Evolutionary conservation across 2,113 vertebrate species (phyloP), one percentile per base, ranked within the genome.

Genomic region (Tenrec ecaudatus): DNA sequence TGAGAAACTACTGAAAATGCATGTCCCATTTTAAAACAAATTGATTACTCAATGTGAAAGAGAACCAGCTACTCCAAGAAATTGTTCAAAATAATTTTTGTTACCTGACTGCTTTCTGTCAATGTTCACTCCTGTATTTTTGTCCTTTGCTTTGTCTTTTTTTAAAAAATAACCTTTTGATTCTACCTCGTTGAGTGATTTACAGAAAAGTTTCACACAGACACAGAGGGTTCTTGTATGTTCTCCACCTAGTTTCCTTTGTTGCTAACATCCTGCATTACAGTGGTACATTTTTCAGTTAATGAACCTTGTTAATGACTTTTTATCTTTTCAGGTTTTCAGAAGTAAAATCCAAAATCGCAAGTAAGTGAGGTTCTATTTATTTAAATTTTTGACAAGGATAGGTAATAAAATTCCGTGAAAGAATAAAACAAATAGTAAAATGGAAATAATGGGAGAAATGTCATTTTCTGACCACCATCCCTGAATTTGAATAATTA

Each of bases 301-400:
- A 91, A 85, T 78, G 19, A 80, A 90, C 10, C 36, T 96, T 93
- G 95, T 95, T 88, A 27, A 3, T 90, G 62, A 9, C 19, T 95
- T 43, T 96, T 96, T 97, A 47, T 96, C 71, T 93, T 62, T 98
- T 96, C 98, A 99, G 99, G 98, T 99, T 99, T 99, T 98, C 99
- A 96, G 99, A 99, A 97, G 99, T 99, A 95, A 99, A 99, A 97
- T 99, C 99, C 94, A 99, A 99, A 98, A 99, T 99, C 97, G 99
- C 99, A 98, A 99, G 99, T 99, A 98, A 98, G 99, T 99, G 17
- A 16, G 12, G 4, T 90, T 86, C 31, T 91, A 10, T 62, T 83
- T 92, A 82, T 58, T 94, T 78, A 83, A 78, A n/a, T 20, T 92
- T 90, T 92, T 68, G 6, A 62, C 60, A 62, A 53, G 29, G 31